A percentile compares a stretch with the other conserved stretches of the same genome.
Conservation (phyloP, 2,888 invertebrate species). For the Euplagia quadripunctaria region DNA sequence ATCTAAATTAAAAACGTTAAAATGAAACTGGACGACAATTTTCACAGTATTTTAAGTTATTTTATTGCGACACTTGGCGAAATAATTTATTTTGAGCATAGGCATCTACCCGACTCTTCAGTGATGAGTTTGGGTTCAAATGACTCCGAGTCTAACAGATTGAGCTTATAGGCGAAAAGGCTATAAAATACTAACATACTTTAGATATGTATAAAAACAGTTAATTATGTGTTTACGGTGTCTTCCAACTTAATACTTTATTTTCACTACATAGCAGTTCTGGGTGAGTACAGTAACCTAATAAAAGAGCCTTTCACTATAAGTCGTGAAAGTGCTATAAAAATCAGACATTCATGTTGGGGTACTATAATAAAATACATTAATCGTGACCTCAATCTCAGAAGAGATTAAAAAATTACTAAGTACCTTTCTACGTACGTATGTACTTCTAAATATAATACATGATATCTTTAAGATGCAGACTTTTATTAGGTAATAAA, state of each 20-base stretch:
- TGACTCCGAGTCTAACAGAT: no score
- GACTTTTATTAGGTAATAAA: no score
- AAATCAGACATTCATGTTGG: slow-evolving; percentile 23
- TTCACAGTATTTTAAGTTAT: no score
- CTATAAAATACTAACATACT: no score
- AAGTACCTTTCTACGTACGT: neutral
- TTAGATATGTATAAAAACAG: neutral
- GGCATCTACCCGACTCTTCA: no score
- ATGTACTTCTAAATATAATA: neutral
- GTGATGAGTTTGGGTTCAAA: no score
- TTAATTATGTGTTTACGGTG: neutral
- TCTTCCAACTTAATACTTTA: slow-evolving; percentile 20
- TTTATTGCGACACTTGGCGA: no score
- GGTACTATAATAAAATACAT: slow-evolving; percentile 17
- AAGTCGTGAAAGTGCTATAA: slow-evolving; percentile 43
- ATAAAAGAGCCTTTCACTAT: slow-evolving; percentile 46
- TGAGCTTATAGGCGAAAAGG: no score
- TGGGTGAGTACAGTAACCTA: slow-evolving; percentile 39
- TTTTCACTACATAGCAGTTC: slow-evolving; percentile 21
- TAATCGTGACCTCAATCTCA: slow-evolving; percentile 42
- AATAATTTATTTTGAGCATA: no score
- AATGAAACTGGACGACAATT: no score
- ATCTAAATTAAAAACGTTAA: no score
- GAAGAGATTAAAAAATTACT: neutral
- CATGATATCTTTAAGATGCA: no score